Evolutionary conservation across 2,888 invertebrate genomes (phyloP).

Genomic region (Drosophila nr. perissopoda): DNA sequence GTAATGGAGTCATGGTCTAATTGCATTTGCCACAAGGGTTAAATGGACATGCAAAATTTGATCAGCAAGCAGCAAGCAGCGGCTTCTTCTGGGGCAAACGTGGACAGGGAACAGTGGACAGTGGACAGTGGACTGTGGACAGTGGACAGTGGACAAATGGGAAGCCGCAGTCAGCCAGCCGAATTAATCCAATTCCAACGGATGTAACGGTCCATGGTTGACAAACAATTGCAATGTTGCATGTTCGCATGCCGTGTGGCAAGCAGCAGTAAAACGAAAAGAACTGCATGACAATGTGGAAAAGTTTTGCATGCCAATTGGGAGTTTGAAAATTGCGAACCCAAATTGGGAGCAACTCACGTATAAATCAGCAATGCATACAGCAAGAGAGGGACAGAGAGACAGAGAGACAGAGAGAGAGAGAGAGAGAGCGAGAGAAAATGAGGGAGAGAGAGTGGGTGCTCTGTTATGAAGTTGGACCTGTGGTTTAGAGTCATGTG

Average conservation of each 20-base stretch:
- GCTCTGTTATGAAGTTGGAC: slow-evolving; percentile 11
- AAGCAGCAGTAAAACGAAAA: slow-evolving; percentile 25
- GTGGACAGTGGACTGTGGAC: slow-evolving; percentile 3
- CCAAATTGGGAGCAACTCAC: slow-evolving; percentile 36
- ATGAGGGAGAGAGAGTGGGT: not conserved
- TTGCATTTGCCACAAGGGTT: slow-evolving; percentile 75
- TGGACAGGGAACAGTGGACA: slow-evolving; percentile 1
- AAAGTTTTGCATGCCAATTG: slow-evolving; percentile 49
- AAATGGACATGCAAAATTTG: slow-evolving; percentile 73
- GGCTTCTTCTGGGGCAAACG: not conserved
- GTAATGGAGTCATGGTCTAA: slow-evolving; percentile 80
- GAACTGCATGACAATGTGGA: slow-evolving; percentile 72
- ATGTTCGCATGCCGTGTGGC: slow-evolving; percentile 36
- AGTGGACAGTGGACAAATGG: slow-evolving; percentile 11
- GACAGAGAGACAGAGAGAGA: not conserved
- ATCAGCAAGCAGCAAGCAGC: slow-evolving; percentile 42
- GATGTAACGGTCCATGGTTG: slow-evolving; percentile 84
- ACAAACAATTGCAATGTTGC: slow-evolving; percentile 78
- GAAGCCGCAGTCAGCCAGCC: slow-evolving; percentile 44
- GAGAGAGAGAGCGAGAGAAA: not conserved
- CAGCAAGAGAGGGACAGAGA: not conserved
- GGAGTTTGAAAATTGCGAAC: slow-evolving; percentile 33
- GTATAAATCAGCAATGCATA: slow-evolving; percentile 23
- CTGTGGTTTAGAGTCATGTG: slow-evolving; percentile 55
- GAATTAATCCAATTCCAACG: slow-evolving; percentile 78